A percentile compares a stretch with the other conserved stretches of the same genome.
phyloP scores from a whole-genome alignment of 2,797 vertebrate species.

The Sylvia borin region DNA sequence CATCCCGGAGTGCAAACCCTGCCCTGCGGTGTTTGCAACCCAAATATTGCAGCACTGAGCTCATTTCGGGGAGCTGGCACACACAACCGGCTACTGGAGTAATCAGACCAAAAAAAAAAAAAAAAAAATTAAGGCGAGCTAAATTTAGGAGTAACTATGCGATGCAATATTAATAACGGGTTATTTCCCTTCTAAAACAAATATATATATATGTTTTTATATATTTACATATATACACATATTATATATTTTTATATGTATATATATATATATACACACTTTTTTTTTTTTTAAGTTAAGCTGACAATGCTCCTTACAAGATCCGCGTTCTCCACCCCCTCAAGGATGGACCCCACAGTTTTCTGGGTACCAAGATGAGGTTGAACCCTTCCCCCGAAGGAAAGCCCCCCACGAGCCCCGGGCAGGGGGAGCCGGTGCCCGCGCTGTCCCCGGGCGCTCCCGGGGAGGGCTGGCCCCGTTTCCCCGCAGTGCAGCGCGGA shows the following conservation, averaged over 20 bases:
- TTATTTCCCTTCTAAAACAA: background rate
- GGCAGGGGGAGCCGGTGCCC: too few species aligned
- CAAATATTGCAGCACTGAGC: conserved; percentile 67
- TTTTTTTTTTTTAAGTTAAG: background rate
- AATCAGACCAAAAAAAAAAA: background rate
- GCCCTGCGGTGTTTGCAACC: conserved; percentile 59
- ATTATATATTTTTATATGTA: background rate
- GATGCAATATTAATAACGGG: background rate
- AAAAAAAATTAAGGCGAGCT: background rate
- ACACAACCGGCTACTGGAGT: background rate
- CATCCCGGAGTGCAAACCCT: background rate
- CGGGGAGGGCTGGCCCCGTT: background rate
- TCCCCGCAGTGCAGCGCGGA: conserved; percentile 29
- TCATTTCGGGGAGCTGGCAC: conserved; percentile 30
- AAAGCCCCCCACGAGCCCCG: too few species aligned
- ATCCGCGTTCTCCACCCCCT: background rate
- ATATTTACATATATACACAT: too few species aligned
- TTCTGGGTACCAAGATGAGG: background rate
- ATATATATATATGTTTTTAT: background rate
- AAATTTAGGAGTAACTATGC: conserved; percentile 30
- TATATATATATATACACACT: too few species aligned
- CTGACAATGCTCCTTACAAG: background rate
- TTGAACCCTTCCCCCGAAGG: background rate
- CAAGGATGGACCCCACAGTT: background rate
- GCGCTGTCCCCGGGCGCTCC: background rate